Evolutionary conservation across 1,140 invertebrate genomes (phyloP), one percentile per base, ranked within the genome.

Genomic region (Brachystomella parvula): DNA sequence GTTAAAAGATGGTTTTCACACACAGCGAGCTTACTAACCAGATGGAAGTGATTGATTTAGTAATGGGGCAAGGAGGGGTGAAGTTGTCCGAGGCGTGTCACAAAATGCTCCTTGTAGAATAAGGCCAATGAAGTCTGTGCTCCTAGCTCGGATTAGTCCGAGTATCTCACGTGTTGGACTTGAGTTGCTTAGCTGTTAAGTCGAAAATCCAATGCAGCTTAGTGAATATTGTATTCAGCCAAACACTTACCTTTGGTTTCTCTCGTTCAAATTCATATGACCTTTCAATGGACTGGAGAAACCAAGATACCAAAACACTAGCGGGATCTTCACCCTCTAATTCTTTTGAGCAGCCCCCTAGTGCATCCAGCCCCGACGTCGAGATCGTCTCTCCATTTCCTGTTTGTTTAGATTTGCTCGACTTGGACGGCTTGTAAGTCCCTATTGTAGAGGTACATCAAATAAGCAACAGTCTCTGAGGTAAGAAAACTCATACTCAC

Each of bases 201-300:
- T 3, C 19, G 49, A 12, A n/a, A 26, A 24, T 9, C 9, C 26
- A 30, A 49, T 49, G 44, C 24, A 28, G 6, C 31, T 17, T 47
- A 56, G 3, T 49, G 35, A 3, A 29, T 47, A 33, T 71, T 44
- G 65, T 63, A 64, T 19, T 21, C 9, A 60, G 21, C 44, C 19
- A 17, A 53, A 39, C 35, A 58, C 28, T 71, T 73, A 85, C 84
- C 81, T 90, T 92, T 26, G 89, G 86, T 75, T 87, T 80, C 71
- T 83, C 80, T 47, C 63, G 56, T 44, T 73, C 72, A 49, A 68
- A 64, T 12, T 65, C 60, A 39, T 66, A 71, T 26, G 69, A 60
- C 2, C 72, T 28, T 39, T 73, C 72, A 33, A 66, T 67, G 9
- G 63, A 56, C 60, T 73, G 69, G 53, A 71, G 49, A 39, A 73